A percentile compares a stretch with the other conserved stretches of the same genome.
Conservation (phyloP, 2,888 invertebrate genomes). For the Erpobdella octoculata region DNA sequence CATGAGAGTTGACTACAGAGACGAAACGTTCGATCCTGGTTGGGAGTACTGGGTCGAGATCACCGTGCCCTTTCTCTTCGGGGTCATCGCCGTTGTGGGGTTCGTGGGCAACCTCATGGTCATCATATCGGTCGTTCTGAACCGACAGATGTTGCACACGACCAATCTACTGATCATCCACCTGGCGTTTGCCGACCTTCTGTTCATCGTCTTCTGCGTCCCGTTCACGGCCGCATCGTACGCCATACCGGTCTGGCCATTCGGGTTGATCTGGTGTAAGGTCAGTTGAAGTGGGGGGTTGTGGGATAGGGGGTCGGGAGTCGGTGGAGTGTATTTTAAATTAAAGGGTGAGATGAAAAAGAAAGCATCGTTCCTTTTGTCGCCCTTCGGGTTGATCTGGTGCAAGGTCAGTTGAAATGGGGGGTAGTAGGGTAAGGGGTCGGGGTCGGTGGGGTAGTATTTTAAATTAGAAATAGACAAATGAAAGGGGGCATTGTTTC, state of each 20-base stretch:
- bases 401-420: slow-evolving; percentile 58
- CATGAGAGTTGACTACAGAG: too few relatives aligned
- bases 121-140: slow-evolving; percentile 76
- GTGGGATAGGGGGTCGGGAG: background rate
- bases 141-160: slow-evolving; percentile 83
- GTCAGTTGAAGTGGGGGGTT: background rate
- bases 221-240: slow-evolving; percentile 88
- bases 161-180: slow-evolving; percentile 85
- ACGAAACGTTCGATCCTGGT: too few relatives aligned
- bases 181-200: slow-evolving; percentile 77
- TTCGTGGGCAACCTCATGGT: slow-evolving; percentile 79
- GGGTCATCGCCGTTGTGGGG: slow-evolving; percentile 77
- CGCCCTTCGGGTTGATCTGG: slow-evolving; percentile 82
- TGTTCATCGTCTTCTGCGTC: slow-evolving; percentile 84
- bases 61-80: slow-evolving; percentile 63
- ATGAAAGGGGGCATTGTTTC: too few relatives aligned
- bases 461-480: too few relatives aligned
- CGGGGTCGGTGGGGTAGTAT: too few relatives aligned
- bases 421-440: background rate
- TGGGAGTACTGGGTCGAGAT: slow-evolving; percentile 38
- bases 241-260: slow-evolving; percentile 78
- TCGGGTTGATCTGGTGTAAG: slow-evolving; percentile 81
- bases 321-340: too few relatives aligned
- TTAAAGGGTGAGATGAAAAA: too few relatives aligned
- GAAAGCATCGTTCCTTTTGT: too few relatives aligned